Base-by-base conservation (phyloP, 2,888 invertebrate species). In the Volucella bombylans region DNA sequence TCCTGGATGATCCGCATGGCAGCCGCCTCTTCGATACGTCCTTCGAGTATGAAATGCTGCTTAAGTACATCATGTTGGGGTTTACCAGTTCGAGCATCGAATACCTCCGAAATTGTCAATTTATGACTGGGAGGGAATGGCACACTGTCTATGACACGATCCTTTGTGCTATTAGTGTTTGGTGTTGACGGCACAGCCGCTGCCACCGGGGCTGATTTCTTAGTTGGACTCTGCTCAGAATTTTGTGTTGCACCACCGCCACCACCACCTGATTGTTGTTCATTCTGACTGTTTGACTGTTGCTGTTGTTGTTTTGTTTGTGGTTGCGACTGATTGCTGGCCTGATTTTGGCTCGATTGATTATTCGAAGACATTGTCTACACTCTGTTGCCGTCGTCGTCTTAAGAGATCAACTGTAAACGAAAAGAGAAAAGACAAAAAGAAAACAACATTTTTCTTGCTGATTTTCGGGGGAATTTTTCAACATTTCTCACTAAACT, bases 61-160 rank as follows among this genome's bases (percentile, higher is more conserved):
- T 98, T 99, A 91, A 99, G 95, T 91, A 98, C 96, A 92, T 99
- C 99, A 91, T 97, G 97, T 92, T 96, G 95, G 89, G 99, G 99
- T 93, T 97, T 97, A 90, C 95, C 96, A 92, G 95, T 95, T 93
- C 97, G 95, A 91, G 96, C 94, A 93, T 99, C 99, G 94, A 98
- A 99, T 90, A 99, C 98, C 93, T 99, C 99, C 90, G 96, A 95
- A 92, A 96, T 95, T 90, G 97, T 97, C 92, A 99, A 94, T 93
- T 98, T 97, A 93, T 97, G 97, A 93, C 97, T 97, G 91, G 98
- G 98, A 92, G 99, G 99, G 94, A 99, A 98, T 93, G 98, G 97
- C 91, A 99, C 99, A 95, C 97, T 89, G 68, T 89, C 89, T 68
- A 89, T 86, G 67, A 89, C 87, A 64, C 89, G 89, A 85, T 89